Evolutionary conservation across 2,888 invertebrate genomes (phyloP).

Genomic region (Metalampra italica): DNA sequence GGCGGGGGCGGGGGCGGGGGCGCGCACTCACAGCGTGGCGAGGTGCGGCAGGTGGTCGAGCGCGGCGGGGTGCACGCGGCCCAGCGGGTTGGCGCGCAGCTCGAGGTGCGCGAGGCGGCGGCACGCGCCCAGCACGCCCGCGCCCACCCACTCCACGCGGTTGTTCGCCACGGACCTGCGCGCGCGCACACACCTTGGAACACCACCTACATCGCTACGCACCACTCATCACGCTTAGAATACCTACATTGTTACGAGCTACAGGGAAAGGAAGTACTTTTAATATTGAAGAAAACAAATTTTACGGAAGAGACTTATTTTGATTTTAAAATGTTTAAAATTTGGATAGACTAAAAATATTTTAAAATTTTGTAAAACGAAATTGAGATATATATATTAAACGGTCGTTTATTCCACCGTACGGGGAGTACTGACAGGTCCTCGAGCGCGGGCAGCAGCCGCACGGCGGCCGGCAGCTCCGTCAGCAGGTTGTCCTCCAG

Average conservation of each 20-base stretch:
- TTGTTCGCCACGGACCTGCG: constrained; percentile 90
- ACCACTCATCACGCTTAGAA: too few species aligned
- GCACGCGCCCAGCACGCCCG: constrained; percentile 83
- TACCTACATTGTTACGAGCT: too few species aligned
- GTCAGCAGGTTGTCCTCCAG: constrained; percentile 72
- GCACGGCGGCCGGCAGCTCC: constrained; percentile 86
- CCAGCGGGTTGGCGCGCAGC: constrained; percentile 90
- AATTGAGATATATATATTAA: too few species aligned
- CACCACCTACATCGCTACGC: too few species aligned
- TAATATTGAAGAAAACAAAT: too few species aligned
- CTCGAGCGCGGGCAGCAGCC: constrained; percentile 85
- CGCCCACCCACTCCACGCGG: constrained; percentile 86
- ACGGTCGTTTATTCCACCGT: too few species aligned
- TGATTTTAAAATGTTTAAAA: too few species aligned
- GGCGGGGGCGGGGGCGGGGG: too few species aligned
- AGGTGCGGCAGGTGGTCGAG: constrained; percentile 86
- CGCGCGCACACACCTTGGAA: constrained; percentile 11
- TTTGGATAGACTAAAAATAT: too few species aligned
- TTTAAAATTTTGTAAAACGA: too few species aligned
- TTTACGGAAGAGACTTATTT: too few species aligned
- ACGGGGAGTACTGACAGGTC: constrained; percentile 90
- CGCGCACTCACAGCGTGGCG: constrained; percentile 53
- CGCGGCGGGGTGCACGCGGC: constrained; percentile 83
- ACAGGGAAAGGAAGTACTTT: too few species aligned
- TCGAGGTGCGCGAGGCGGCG: constrained; percentile 86